phyloP scores from a whole-genome alignment of 1,140 invertebrate genomes.

The Centruroides sculpturatus region DNA sequence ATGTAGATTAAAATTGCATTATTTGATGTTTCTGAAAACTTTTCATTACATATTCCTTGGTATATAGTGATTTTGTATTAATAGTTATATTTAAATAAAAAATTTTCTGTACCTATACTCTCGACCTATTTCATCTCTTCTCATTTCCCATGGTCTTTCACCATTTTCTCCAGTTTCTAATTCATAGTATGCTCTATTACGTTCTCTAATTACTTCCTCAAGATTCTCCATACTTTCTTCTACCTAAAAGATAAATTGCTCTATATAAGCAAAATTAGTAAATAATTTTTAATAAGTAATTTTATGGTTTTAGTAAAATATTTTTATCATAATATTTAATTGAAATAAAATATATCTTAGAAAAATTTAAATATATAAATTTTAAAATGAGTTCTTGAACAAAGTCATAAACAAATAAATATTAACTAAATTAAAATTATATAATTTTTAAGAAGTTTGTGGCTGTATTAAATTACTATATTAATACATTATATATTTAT shows the following conservation, averaged over 20 bases:
- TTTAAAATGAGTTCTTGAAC: too few species aligned
- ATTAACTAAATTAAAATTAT: too few species aligned
- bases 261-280: too few species aligned
- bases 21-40: background rate
- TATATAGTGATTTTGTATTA: background rate
- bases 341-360: too few species aligned
- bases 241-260: conserved; percentile 31
- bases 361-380: too few species aligned
- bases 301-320: too few species aligned
- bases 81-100: background rate
- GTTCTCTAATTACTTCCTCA: conserved; percentile 75
- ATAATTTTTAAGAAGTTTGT: too few species aligned
- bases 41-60: background rate
- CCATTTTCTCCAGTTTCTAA: conserved; percentile 80
- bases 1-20: background rate
- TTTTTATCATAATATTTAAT: too few species aligned
- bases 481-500: too few species aligned
- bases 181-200: conserved; percentile 76
- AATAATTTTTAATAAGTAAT: too few species aligned
- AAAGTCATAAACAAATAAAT: too few species aligned
- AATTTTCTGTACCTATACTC: conserved; percentile 9
- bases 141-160: conserved; percentile 47
- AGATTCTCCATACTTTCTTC: conserved; percentile 92
- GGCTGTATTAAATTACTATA: too few species aligned
- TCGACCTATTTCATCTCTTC: conserved; percentile 31